A percentile compares a stretch with the other conserved stretches of the same genome.
These are phyloP conservation scores for Ptychoptera albimana DNA, from an alignment of 2,888 invertebrate genomes.

Conservation along the genomic window DNA sequence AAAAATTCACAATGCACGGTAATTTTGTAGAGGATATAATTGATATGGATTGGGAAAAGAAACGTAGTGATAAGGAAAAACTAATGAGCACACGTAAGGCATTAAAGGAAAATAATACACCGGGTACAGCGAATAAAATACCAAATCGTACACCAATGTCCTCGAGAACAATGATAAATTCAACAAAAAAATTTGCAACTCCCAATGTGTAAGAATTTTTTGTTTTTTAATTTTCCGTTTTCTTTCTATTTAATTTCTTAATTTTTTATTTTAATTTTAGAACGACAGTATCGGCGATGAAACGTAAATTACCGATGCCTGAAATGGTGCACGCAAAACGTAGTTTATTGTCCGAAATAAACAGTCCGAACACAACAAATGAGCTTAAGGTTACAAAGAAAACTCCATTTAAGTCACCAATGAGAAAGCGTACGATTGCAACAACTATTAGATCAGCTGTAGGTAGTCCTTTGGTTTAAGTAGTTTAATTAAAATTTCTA, in stretches of 20 bases:
- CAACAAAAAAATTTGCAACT: not conserved
- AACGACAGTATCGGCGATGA: conserved; percentile 7
- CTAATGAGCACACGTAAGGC: conserved; percentile 32
- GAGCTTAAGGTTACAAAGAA: not conserved
- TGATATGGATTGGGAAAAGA: conserved; percentile 41
- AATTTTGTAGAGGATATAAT: conserved; percentile 44
- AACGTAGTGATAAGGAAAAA: conserved; percentile 23
- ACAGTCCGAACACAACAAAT: conserved; percentile 13
- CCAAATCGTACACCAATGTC: not conserved
- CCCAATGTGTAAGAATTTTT: conserved; percentile 1
- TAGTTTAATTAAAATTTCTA: too few relatives aligned
- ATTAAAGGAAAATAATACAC: conserved; percentile 8
- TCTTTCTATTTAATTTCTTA: not conserved
- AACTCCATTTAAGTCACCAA: conserved; percentile 15
- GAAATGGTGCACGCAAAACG: conserved; percentile 19
- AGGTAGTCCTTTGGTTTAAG: too few relatives aligned
- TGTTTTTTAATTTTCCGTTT: not conserved
- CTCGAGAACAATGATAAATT: not conserved
- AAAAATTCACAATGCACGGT: conserved; percentile 45
- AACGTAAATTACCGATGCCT: conserved; percentile 8
- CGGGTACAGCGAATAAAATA: not conserved
- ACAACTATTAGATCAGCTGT: too few relatives aligned
- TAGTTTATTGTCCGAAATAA: conserved; percentile 18
- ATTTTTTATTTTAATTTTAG: conserved; percentile 1
- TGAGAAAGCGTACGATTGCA: conserved; percentile 11